Evolutionary conservation across 2,113 vertebrate genomes (phyloP).

Genomic region (Oncorhynchus clarkii): DNA sequence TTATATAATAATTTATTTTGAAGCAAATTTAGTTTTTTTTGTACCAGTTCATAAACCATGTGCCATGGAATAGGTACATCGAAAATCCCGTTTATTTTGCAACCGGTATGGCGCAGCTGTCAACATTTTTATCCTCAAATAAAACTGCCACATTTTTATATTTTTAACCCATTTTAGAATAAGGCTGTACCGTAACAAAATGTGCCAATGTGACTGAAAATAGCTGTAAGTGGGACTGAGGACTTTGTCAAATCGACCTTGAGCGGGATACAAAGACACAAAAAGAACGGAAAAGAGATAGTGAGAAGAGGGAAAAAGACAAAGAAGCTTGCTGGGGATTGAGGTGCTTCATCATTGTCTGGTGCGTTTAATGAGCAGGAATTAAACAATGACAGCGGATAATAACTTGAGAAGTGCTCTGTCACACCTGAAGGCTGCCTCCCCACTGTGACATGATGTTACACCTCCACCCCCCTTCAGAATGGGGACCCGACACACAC

Average conservation of each 20-base stretch:
- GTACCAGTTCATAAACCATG: too few species aligned
- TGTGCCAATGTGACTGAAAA: constrained; percentile 26
- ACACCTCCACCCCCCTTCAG: background rate
- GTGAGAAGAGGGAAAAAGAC: constrained; percentile 41
- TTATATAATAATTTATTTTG: too few species aligned
- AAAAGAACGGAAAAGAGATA: constrained; percentile 38
- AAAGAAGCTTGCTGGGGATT: constrained; percentile 59
- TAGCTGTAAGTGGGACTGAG: background rate
- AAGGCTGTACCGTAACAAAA: too few species aligned
- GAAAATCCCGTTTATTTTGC: too few species aligned
- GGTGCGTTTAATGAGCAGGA: constrained; percentile 70
- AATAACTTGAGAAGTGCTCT: constrained; percentile 52
- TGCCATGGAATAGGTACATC: too few species aligned
- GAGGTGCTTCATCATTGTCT: constrained; percentile 70
- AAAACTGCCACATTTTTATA: too few species aligned
- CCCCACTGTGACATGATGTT: too few species aligned
- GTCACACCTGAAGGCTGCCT: constrained; percentile 10
- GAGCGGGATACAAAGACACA: constrained; percentile 61
- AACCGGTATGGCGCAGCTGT: too few species aligned
- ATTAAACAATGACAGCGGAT: constrained; percentile 73
- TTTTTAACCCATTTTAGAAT: too few species aligned
- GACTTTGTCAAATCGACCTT: constrained; percentile 49
- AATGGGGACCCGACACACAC: background rate
- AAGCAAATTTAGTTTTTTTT: too few species aligned
- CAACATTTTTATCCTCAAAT: too few species aligned